These are phyloP conservation scores for Chelonus insularis DNA, from an alignment of 1,140 invertebrate species.

Conservation along the genomic window DNA sequence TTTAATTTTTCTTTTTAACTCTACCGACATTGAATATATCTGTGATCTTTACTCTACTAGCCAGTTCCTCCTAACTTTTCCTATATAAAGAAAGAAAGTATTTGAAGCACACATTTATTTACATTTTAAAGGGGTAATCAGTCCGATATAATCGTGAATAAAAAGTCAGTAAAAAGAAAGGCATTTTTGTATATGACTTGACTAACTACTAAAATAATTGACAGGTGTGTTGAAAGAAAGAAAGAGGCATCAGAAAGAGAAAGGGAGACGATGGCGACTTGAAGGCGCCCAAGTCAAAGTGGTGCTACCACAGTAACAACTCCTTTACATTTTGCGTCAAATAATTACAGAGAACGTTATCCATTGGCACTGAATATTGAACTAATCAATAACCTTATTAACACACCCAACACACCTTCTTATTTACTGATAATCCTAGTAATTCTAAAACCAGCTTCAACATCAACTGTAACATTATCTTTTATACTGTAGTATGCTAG, in stretches of 20 bases:
- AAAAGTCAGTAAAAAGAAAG: conserved; percentile 12
- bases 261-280: conserved; percentile 31
- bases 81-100: no score
- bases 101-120: no score
- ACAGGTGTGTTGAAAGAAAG: conserved; percentile 22
- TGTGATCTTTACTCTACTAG: no score
- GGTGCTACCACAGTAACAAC: conserved; percentile 33
- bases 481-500: neutral
- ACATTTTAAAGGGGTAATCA: no score
- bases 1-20: no score
- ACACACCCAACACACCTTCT: conserved; percentile 33
- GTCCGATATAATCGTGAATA: neutral
- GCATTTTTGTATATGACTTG: neutral
- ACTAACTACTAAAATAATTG: conserved; percentile 31
- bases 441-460: conserved; percentile 26
- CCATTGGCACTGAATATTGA: conserved; percentile 24
- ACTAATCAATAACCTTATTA: conserved; percentile 42
- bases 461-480: conserved; percentile 9
- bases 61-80: no score
- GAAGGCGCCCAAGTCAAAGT: conserved; percentile 28
- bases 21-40: no score
- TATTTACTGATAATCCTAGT: conserved; percentile 33
- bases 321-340: conserved; percentile 33
- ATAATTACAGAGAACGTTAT: conserved; percentile 37
- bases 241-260: conserved; percentile 8